Conservation (phyloP, 2,888 invertebrate species). For the Cosmopolites sordidus region DNA sequence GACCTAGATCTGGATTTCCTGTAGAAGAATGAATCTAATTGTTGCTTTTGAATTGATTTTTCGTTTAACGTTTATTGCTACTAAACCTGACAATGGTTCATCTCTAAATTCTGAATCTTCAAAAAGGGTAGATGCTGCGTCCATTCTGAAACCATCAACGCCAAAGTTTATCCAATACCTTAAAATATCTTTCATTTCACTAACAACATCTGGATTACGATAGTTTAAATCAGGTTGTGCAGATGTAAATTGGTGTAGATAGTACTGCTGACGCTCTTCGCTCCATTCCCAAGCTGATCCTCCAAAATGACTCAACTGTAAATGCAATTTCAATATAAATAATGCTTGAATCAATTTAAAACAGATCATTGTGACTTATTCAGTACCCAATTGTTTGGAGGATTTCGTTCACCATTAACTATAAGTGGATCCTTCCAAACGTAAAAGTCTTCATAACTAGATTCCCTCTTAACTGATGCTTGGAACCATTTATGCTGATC, state of each 20-base stretch:
- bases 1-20: not conserved
- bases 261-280: constrained; percentile 63
- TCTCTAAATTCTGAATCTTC: constrained; percentile 46
- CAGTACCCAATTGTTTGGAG: constrained; percentile 14
- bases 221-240: constrained; percentile 81
- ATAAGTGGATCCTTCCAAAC: constrained; percentile 9
- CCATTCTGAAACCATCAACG: constrained; percentile 81
- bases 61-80: too few relatives aligned
- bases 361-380: too few relatives aligned
- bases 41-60: not conserved
- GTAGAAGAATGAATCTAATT: not conserved
- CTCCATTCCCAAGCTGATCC: constrained; percentile 54
- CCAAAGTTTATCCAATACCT: constrained; percentile 79
- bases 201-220: constrained; percentile 62
- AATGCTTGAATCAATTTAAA: too few relatives aligned
- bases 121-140: constrained; percentile 58
- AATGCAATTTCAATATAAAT: not conserved
- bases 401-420: constrained; percentile 2
- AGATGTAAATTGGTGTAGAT: constrained; percentile 73
- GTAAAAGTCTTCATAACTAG: constrained; percentile 6
- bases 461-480: constrained; percentile 1
- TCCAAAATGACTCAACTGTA: constrained; percentile 38
- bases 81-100: constrained; percentile 42
- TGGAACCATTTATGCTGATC: constrained; percentile 12
- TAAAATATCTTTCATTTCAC: constrained; percentile 56